A percentile compares a stretch with the other conserved stretches of the same genome.
These are phyloP conservation scores for Zosterops lateralis DNA, from an alignment of 2,113 vertebrate genomes.

Conservation along the genomic window DNA sequence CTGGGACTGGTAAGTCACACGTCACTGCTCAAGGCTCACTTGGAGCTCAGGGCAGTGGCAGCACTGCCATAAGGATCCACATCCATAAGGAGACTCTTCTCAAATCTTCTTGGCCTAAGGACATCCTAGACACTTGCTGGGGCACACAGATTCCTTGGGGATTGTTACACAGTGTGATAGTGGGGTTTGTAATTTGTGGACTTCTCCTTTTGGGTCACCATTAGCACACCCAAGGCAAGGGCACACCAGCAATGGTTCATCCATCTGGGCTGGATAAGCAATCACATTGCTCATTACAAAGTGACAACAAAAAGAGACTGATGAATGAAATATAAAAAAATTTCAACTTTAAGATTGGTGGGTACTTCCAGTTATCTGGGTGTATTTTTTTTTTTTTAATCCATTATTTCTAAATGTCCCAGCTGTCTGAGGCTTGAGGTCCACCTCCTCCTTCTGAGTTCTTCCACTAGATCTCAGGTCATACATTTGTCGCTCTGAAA, in stretches of 20 bases:
- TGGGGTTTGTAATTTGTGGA: not conserved
- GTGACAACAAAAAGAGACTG: not conserved
- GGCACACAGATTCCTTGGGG: not conserved
- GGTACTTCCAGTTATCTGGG: not conserved
- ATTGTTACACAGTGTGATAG: not conserved
- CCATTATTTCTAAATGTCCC: not conserved
- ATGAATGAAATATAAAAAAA: not conserved
- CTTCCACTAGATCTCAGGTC: not conserved
- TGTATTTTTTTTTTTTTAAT: not conserved
- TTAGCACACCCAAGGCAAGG: not conserved
- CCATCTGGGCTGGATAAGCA: not conserved
- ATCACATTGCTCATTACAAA: not conserved
- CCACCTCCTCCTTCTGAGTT: not conserved
- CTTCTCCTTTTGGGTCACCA: not conserved
- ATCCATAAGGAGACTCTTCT: not conserved
- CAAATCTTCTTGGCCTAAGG: not conserved
- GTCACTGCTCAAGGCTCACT: not conserved
- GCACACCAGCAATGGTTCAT: not conserved
- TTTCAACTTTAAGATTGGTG: not conserved
- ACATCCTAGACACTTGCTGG: not conserved
- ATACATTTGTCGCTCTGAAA: not conserved
- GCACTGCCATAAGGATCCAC: not conserved
- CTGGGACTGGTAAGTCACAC: accelerated
- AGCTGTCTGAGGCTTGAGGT: not conserved
- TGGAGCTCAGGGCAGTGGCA: not conserved